Evolutionary conservation across 2,797 vertebrate species (phyloP), one percentile per base, ranked within the genome.

Genomic region (Chaetophractus vellerosus): DNA sequence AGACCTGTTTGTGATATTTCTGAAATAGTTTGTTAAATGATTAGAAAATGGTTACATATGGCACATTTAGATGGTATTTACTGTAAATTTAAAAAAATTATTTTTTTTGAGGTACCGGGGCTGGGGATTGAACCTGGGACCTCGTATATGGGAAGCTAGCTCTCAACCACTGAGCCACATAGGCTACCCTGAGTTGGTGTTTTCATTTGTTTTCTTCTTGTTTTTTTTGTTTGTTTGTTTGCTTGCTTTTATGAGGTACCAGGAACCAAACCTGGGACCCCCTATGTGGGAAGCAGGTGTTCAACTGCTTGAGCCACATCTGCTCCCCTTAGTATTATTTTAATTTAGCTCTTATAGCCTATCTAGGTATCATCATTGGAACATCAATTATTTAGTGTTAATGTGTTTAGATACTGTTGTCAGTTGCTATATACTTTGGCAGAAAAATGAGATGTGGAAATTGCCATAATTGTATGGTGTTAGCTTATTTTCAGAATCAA

Each of bases 391-490:
- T 64, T 82, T 79, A 38, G 33, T 48, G 15, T 88, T 88, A 71
- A 50, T 75, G 83, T 74, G 59, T 50, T 59, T 61, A 63, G 38
- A 21, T 87, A 15, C 33, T 90, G 71, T 8, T 72, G 23, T 23
- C 15, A 26, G 14, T 78, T 93, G 38, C 24, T 31, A 5, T 80
- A 26, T n/a, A 55, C 18, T 10, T 59, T 57, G 71, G 68, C 36
- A 83, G 59, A 74, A 59, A 95, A 88, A 36, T 90, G 52, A 93
- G 74, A 18, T 68, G 6, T 83, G 66, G 24, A 93, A 68, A 26
- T 80, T 57, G 33, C 38, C 11, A 1, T 69, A 21, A 50, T 59
- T 57, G 1, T 86, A 14, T 72, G 33, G 1, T 52, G 18, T 71
- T 94, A 9, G 33, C 48, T 50, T 78, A 75, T 88, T 81, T 83